A percentile compares a stretch with the other conserved stretches of the same genome.
These are phyloP conservation scores for Phrynocephalus forsythii DNA, from an alignment of 2,797 vertebrate species.

Conservation along the genomic window DNA sequence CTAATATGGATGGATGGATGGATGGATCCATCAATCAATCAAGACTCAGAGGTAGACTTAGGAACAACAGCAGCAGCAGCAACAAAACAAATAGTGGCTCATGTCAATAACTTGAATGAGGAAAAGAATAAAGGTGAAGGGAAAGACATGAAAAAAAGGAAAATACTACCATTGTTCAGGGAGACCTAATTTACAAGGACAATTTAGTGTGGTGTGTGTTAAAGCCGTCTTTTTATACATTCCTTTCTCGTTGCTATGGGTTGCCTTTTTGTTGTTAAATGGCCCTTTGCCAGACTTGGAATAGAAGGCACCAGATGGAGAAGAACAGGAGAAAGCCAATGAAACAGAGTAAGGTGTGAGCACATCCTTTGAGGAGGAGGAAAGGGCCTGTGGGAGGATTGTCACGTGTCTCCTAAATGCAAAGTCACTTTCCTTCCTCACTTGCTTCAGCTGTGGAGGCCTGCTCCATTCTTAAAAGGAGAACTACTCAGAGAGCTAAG, in stretches of 20 bases:
- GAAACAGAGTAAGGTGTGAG: slow-evolving; percentile 21
- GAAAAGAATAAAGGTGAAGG: neutral
- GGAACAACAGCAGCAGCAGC: neutral
- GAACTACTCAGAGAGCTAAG: fast-evolving
- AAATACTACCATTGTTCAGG: neutral
- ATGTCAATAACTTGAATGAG: neutral
- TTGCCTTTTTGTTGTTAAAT: slow-evolving; percentile 52
- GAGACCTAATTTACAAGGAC: neutral
- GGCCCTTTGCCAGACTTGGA: slow-evolving; percentile 34
- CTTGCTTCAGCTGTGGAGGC: neutral
- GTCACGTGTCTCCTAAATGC: slow-evolving; percentile 9
- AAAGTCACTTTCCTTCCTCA: neutral
- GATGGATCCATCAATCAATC: too few relatives aligned
- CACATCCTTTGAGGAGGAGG: slow-evolving; percentile 43
- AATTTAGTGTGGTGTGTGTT: neutral
- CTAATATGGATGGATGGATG: too few relatives aligned
- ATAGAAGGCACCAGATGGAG: slow-evolving; percentile 50
- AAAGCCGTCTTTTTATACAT: slow-evolving; percentile 30
- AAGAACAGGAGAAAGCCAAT: neutral
- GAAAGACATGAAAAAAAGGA: neutral
- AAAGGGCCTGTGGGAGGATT: slow-evolving; percentile 39
- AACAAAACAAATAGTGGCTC: neutral
- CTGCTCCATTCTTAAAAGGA: neutral
- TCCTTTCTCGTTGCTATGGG: slow-evolving; percentile 6
- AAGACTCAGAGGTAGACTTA: neutral